Conservation (phyloP, 1,140 invertebrate species). For the Drosophila asahinai region DNA sequence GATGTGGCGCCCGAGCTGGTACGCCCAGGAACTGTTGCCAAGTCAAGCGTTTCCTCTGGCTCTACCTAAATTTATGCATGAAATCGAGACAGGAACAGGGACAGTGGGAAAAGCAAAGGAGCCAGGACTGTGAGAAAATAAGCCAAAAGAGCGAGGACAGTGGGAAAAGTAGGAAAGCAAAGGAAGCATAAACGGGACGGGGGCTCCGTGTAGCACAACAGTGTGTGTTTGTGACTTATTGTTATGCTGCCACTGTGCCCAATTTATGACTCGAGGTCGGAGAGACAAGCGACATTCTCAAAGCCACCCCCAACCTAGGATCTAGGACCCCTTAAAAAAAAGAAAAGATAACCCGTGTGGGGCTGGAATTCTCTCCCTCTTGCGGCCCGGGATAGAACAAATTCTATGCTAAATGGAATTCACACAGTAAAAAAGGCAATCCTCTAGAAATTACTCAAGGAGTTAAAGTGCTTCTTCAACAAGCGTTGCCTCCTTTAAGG, state of each 20-base stretch:
- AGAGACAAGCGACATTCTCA: constrained; percentile 35
- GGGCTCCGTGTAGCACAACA: background rate
- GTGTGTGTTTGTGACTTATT: constrained; percentile 73
- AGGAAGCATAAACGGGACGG: no score
- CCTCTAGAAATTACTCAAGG: no score
- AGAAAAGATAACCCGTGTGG: constrained; percentile 29
- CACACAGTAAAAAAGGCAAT: constrained; percentile 13
- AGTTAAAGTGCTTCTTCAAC: background rate
- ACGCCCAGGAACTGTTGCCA: constrained; percentile 28
- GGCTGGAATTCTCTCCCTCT: constrained; percentile 10
- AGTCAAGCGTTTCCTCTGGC: constrained; percentile 46
- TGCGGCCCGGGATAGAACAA: constrained; percentile 7
- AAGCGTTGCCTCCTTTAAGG: background rate
- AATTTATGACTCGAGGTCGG: constrained; percentile 82
- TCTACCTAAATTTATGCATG: constrained; percentile 55
- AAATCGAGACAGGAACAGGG: constrained; percentile 15
- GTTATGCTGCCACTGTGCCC: constrained; percentile 80
- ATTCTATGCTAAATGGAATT: constrained; percentile 53
- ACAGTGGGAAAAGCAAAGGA: background rate
- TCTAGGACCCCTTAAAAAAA: constrained; percentile 53
- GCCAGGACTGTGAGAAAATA: no score
- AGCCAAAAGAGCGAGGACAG: background rate
- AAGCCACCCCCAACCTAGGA: constrained; percentile 24
- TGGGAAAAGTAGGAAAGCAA: background rate
- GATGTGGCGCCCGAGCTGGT: background rate